phyloP scores from a whole-genome alignment of 92 coral and sea anemone genomes.

The Palythoa grandiflora region DNA sequence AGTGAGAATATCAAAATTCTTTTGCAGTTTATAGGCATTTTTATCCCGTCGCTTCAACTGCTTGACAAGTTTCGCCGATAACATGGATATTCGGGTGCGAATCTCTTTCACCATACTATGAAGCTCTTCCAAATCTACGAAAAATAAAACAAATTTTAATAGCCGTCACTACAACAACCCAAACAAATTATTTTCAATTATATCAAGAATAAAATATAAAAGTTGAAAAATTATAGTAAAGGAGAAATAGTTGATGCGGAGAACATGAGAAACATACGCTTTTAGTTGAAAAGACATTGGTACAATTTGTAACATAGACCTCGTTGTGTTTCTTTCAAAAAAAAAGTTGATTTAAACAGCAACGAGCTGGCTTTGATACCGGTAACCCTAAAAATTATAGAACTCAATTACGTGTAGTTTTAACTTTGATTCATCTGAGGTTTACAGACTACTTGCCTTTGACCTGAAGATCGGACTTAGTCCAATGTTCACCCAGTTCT shows the following conservation, averaged over 20 bases:
- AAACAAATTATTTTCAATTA: constrained; percentile 33
- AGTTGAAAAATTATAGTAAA: background rate
- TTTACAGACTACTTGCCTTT: constrained; percentile 72
- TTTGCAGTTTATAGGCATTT: constrained; percentile 94
- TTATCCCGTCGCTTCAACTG: constrained; percentile 96
- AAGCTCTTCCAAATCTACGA: constrained; percentile 83
- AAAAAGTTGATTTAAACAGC: background rate
- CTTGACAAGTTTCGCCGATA: constrained; percentile 91
- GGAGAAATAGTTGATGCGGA: background rate
- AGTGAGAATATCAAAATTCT: constrained; percentile 93
- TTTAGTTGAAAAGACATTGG: background rate
- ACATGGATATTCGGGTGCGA: constrained; percentile 89
- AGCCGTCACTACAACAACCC: background rate
- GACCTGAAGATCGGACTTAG: constrained; percentile 78
- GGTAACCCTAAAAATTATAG: background rate
- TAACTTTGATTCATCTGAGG: background rate
- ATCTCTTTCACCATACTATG: constrained; percentile 85
- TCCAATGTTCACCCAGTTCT: constrained; percentile 87
- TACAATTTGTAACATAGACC: background rate
- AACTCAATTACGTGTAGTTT: background rate
- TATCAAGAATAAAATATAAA: background rate
- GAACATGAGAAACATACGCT: background rate
- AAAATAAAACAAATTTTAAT: constrained; percentile 21
- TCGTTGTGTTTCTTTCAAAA: background rate
- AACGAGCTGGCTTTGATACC: background rate